Base-by-base conservation (phyloP, 2,888 invertebrate species). In the Erebia epiphron region DNA sequence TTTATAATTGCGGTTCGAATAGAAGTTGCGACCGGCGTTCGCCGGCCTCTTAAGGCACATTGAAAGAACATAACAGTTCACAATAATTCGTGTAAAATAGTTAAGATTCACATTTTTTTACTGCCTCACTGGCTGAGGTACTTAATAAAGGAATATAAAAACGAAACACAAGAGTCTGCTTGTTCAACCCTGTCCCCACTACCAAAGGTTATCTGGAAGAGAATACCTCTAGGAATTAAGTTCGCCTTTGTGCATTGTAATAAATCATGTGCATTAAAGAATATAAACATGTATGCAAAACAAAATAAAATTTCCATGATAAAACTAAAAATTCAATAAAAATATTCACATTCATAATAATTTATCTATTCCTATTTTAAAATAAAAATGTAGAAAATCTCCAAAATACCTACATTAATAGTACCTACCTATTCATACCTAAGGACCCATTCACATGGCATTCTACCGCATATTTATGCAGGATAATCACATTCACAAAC, bases 61-160 rank as follows among this genome's bases (percentile, higher is more conserved):
- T 16, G 26, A 26, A 35, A 9, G 18, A 18, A 46, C 43, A n/a
- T 41, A 41, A 41, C 58, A 41, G 41, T 16, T 16, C 43, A 60
- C 41, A 41, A 41, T 35, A 35, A 26, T 60, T n/a, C 16, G n/a
- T 58, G 14, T 43, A 43, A 41, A 1, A 41, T n/a, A 16, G 16
- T 11, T 16, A 16, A 7, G n/a, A 8, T 9, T 1, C 13, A 62
- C 41, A 1, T 21, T 21, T 62, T 49, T 43, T 41, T 5, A 62
- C 21, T 62, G 62, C 62, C 14, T 49, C 62, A 62, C 14, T 62
- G 62, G 62, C 62, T 1, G 61, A 61, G 43, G 61, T n/a, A n/a
- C n/a, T n/a, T 61, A 61, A 46, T 7, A 46, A 46, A 61, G 3
- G 1, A 43, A 26, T 26, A 4, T 57, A 57, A 57, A 57, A 57